A percentile compares a stretch with the other conserved stretches of the same genome.
Evolutionary conservation across 2,888 invertebrate genomes (phyloP).

Genomic region (Linnaemya vulpina): DNA sequence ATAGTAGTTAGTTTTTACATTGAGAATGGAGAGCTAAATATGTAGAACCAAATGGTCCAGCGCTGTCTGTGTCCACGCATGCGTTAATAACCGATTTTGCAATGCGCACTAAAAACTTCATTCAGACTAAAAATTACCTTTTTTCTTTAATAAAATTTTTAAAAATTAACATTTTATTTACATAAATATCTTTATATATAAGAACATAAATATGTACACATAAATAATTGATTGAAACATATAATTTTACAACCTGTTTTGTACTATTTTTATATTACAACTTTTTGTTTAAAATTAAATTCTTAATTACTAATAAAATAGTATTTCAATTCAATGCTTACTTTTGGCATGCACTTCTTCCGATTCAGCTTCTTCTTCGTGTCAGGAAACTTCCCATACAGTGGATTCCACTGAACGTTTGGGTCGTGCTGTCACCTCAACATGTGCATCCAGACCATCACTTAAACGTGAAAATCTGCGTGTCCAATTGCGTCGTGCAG

Average conservation of each 20-base stretch:
- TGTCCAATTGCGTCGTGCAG: slow-evolving; percentile 86
- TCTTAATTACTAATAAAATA: neutral
- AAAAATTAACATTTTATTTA: slow-evolving; percentile 31
- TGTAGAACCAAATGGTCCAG: too few species aligned
- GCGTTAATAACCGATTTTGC: too few species aligned
- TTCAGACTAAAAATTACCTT: too few species aligned
- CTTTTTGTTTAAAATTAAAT: neutral
- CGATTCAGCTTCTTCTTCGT: slow-evolving; percentile 78
- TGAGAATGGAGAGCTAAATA: too few species aligned
- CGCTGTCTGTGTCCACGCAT: too few species aligned
- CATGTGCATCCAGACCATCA: slow-evolving; percentile 90
- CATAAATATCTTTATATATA: neutral
- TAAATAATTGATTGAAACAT: slow-evolving; percentile 45
- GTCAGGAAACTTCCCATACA: slow-evolving; percentile 85
- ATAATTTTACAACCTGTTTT: slow-evolving; percentile 61
- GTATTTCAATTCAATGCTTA: slow-evolving; percentile 53
- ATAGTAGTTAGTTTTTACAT: too few species aligned
- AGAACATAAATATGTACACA: neutral
- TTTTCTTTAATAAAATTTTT: neutral
- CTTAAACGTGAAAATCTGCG: slow-evolving; percentile 88
- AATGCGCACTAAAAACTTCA: neutral
- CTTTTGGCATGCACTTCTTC: slow-evolving; percentile 73
- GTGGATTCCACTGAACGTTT: slow-evolving; percentile 84
- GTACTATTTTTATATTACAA: slow-evolving; percentile 37
- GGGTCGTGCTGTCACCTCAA: slow-evolving; percentile 86